These are phyloP conservation scores for Pocillopora damicornis DNA, from an alignment of 64 coral and sea anemone genomes.

Conservation along the genomic window DNA sequence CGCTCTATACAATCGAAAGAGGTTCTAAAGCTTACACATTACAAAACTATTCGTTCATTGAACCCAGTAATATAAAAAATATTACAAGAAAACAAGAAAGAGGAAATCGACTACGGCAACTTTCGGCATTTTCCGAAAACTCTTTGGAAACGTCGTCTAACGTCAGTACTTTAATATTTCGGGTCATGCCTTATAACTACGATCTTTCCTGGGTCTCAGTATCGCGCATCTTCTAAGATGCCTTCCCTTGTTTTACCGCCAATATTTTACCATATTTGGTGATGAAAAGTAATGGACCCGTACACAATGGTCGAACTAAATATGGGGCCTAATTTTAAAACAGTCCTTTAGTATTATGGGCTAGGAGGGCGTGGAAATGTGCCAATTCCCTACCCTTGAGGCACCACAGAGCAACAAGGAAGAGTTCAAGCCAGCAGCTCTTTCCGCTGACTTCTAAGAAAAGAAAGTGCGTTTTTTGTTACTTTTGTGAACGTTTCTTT, in stretches of 20 bases:
- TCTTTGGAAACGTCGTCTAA: no score
- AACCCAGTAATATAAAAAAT: no score
- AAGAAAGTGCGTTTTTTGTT: background rate
- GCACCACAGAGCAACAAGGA: slow-evolving; percentile 32
- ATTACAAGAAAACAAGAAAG: no score
- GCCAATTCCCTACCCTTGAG: slow-evolving; percentile 13
- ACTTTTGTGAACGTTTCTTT: background rate
- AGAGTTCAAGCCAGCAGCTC: background rate
- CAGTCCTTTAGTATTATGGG: slow-evolving; percentile 25
- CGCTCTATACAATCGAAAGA: no score
- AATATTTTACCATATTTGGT: background rate
- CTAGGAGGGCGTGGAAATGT: slow-evolving; percentile 45
- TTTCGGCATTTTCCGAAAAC: no score
- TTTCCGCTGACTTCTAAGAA: background rate
- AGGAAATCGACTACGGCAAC: no score
- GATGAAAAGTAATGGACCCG: background rate
- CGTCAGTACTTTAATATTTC: no score
- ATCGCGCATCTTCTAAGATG: background rate
- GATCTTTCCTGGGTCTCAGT: no score
- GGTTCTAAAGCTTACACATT: no score
- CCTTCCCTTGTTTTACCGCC: background rate
- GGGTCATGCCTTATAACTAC: no score
- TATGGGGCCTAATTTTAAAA: background rate
- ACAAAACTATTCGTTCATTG: no score
- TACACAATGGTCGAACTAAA: background rate